phyloP scores from a whole-genome alignment of 2,113 vertebrate genomes.

The Myotis brandtii region DNA sequence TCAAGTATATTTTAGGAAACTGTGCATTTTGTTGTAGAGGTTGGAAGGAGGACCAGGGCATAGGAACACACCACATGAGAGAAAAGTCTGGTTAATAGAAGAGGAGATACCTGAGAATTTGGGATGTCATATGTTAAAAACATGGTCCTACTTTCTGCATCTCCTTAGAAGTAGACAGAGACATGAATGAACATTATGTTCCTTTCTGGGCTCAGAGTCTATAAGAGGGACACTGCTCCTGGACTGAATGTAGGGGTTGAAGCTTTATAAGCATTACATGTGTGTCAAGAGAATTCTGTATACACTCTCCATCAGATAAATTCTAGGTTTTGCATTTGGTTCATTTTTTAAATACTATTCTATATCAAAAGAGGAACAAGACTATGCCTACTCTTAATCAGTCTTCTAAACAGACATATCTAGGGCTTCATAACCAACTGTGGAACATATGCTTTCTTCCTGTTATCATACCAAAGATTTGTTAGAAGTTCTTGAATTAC shows the following conservation, averaged over 20 bases:
- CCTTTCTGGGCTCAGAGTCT: background rate
- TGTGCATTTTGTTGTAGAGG: background rate
- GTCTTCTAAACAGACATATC: background rate
- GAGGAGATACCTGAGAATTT: background rate
- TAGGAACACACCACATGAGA: background rate
- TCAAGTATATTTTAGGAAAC: background rate
- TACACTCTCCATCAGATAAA: background rate
- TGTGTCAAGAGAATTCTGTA: background rate
- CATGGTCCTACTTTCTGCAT: background rate
- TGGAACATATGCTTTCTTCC: background rate
- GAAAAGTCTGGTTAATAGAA: background rate
- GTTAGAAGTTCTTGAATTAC: background rate
- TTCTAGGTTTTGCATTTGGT: background rate
- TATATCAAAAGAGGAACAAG: background rate
- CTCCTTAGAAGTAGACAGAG: background rate
- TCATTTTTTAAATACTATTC: background rate
- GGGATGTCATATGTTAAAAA: background rate
- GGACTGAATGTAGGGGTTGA: background rate
- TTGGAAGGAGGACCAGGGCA: background rate
- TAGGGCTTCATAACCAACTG: background rate
- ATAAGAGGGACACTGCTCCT: background rate
- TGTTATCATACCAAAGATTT: background rate
- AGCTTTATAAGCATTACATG: background rate
- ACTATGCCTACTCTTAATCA: background rate
- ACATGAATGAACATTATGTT: background rate